Evolutionary conservation across 2,888 invertebrate species (phyloP).

Genomic region (Augiades crinisus): DNA sequence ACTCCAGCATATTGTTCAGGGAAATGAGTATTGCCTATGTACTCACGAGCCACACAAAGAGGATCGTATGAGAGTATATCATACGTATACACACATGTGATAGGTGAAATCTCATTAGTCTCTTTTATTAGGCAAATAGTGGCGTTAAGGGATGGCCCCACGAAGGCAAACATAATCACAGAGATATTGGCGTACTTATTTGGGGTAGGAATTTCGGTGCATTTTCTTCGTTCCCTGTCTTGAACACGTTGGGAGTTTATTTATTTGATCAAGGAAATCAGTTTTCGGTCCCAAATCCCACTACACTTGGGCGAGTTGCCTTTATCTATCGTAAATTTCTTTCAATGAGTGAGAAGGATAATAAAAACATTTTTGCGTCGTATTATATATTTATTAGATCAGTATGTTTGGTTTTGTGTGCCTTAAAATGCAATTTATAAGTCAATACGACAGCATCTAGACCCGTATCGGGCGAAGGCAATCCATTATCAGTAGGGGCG

Average conservation of each 20-base stretch:
- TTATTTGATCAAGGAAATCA: constrained; percentile 1
- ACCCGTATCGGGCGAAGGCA: constrained; percentile 42
- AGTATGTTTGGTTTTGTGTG: too few relatives aligned
- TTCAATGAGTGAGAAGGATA: too few relatives aligned
- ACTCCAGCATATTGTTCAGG: not conserved
- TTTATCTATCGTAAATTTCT: too few relatives aligned
- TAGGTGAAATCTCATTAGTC: constrained; percentile 74
- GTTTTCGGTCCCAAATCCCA: not conserved
- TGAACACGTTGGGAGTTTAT: not conserved
- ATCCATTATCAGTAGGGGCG: constrained; percentile 66
- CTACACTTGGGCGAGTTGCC: too few relatives aligned
- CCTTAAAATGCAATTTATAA: not conserved
- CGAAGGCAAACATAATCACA: constrained; percentile 65
- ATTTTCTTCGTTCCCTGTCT: constrained; percentile 6
- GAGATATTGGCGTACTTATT: constrained; percentile 44
- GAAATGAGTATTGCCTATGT: not conserved
- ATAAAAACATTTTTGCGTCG: too few relatives aligned
- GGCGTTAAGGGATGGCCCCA: constrained; percentile 51
- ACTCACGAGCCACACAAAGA: not conserved
- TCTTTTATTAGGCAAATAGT: constrained; percentile 62
- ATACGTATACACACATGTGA: constrained; percentile 14
- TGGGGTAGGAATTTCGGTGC: constrained; percentile 12
- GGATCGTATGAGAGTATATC: not conserved
- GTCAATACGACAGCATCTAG: constrained; percentile 33
- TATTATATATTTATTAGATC: too few relatives aligned